Percentiles rank a stretch among this genome's conserved stretches.
Evolutionary conservation across 2,113 vertebrate genomes (phyloP).

Genomic region (Tringa solitaria): DNA sequence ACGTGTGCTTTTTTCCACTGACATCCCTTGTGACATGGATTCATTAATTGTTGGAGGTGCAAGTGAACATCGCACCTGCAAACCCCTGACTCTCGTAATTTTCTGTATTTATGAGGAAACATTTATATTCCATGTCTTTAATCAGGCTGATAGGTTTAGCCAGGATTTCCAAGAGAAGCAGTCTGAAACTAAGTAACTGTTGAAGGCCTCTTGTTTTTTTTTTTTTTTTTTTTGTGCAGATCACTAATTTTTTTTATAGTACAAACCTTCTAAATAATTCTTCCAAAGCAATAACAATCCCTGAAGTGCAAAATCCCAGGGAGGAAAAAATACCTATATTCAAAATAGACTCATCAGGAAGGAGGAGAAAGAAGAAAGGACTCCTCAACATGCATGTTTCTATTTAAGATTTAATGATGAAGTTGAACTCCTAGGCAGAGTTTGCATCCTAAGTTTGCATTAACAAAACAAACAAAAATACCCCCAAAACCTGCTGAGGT

Average conservation of each 20-base stretch:
- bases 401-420: background rate
- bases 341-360: background rate
- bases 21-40: background rate
- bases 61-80: fast-evolving
- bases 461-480: background rate
- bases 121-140: background rate
- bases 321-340: background rate
- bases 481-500: background rate
- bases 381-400: background rate
- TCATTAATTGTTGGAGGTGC: background rate
- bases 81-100: background rate
- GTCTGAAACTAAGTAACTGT: background rate
- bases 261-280: background rate
- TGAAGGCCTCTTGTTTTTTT: background rate
- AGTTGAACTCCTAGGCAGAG: background rate
- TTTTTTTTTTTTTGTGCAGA: background rate
- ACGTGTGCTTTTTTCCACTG: background rate
- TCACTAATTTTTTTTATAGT: background rate
- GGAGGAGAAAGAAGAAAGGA: background rate
- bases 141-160: background rate
- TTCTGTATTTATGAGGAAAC: background rate
- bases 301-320: background rate
- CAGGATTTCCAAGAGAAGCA: background rate
- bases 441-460: background rate
- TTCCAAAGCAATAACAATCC: background rate